Evolutionary conservation across 2,888 invertebrate genomes (phyloP).

Genomic region (Melieria omissa): DNA sequence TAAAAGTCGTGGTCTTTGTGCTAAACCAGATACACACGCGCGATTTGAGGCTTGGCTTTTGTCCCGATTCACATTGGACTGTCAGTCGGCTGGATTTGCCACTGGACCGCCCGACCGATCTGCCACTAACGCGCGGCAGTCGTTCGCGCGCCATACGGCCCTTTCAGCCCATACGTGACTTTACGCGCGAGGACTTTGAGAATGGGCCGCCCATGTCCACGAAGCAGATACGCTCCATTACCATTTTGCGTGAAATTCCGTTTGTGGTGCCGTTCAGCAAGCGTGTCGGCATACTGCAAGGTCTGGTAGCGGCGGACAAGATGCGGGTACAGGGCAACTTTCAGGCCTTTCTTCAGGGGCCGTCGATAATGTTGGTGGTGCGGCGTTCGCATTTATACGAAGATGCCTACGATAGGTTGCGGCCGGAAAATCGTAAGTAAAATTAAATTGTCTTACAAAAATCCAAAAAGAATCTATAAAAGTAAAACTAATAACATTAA

Average conservation of each 20-base stretch:
- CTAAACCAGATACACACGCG: conserved; percentile 85
- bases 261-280: conserved; percentile 94
- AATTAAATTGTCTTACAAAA: not conserved
- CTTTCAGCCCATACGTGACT: conserved; percentile 70
- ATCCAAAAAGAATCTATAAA: not conserved
- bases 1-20: conserved; percentile 77
- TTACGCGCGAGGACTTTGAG: conserved; percentile 73
- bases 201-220: conserved; percentile 87
- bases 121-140: conserved; percentile 69
- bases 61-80: conserved; percentile 78
- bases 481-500: too few species aligned
- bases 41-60: conserved; percentile 84
- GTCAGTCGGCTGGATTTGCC: conserved; percentile 67
- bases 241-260: conserved; percentile 90
- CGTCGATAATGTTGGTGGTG: conserved; percentile 80
- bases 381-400: conserved; percentile 95
- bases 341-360: conserved; percentile 80
- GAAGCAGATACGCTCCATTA: conserved; percentile 86
- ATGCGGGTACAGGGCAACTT: conserved; percentile 77
- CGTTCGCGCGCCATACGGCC: conserved; percentile 68
- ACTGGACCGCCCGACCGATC: conserved; percentile 70
- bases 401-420: conserved; percentile 95
- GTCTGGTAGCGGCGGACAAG: conserved; percentile 70
- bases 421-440: conserved; percentile 84
- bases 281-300: conserved; percentile 86